phyloP scores from a whole-genome alignment of 92 coral and sea anemone genomes.

The Meandrina meandrites region DNA sequence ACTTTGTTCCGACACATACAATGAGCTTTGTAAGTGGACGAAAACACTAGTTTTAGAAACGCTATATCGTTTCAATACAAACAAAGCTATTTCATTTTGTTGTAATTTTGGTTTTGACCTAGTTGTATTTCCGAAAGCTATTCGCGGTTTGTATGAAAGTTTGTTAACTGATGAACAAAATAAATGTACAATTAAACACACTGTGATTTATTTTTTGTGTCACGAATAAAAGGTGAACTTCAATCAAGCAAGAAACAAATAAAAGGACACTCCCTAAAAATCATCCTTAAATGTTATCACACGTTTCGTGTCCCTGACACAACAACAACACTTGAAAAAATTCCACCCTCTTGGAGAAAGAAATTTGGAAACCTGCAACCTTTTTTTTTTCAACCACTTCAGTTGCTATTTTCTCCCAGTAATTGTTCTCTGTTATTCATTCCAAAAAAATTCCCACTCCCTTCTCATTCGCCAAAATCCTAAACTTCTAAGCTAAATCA shows the following conservation, averaged over 20 bases:
- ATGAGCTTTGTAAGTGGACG: background rate
- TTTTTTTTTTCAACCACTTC: background rate
- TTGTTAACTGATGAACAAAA: background rate
- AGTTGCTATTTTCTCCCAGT: background rate
- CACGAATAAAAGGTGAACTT: background rate
- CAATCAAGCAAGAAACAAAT: background rate
- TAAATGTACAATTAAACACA: background rate
- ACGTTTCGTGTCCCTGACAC: background rate
- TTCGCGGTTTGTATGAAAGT: background rate
- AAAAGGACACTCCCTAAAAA: background rate
- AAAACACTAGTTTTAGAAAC: background rate
- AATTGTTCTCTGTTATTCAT: background rate
- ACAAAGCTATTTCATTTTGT: background rate
- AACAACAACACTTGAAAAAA: background rate
- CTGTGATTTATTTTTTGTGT: background rate
- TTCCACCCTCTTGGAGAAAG: background rate
- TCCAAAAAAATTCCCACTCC: background rate
- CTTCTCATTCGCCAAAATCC: background rate
- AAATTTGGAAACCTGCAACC: background rate
- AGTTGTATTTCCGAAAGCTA: background rate
- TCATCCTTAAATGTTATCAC: background rate
- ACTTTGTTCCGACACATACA: background rate
- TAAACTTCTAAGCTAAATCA: background rate
- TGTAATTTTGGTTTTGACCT: background rate
- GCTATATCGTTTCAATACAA: background rate